These are phyloP conservation scores for Bolborhynchus lineola DNA, from an alignment of 2,113 vertebrate species.

Conservation along the genomic window DNA sequence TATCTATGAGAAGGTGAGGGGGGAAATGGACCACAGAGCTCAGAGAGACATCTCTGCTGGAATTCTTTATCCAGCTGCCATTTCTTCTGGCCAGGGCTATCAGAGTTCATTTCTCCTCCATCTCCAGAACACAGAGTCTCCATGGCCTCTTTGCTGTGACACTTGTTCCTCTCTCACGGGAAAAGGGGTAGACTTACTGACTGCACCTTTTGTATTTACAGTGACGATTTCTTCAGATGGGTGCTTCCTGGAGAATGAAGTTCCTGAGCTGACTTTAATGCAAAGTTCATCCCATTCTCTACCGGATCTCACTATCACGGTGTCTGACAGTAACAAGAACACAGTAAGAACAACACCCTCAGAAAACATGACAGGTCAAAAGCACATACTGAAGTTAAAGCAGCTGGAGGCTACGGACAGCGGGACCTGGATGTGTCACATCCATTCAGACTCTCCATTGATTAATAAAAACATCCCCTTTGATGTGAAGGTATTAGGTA, in stretches of 20 bases:
- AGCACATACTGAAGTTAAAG: background rate
- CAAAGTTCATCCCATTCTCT: background rate
- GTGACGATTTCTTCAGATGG: background rate
- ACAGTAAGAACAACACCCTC: background rate
- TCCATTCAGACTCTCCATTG: background rate
- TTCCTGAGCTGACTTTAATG: conserved; percentile 19
- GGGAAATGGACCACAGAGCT: background rate
- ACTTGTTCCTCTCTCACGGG: background rate
- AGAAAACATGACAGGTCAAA: accelerated
- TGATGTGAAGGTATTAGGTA: conserved; percentile 69
- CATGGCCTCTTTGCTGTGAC: background rate
- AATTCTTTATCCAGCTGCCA: background rate
- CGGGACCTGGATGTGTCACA: conserved; percentile 49
- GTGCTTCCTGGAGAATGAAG: conserved; percentile 21
- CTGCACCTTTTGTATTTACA: background rate
- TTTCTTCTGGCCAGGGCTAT: background rate
- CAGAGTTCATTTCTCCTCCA: background rate
- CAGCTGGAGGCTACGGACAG: background rate
- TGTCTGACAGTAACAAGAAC: background rate
- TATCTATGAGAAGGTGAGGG: background rate
- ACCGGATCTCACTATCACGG: background rate
- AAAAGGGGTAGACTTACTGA: background rate
- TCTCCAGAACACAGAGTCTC: background rate
- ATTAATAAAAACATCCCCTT: background rate
- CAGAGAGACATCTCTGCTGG: background rate